Evolutionary conservation across 2,888 invertebrate genomes (phyloP).

Genomic region (Rambutsinella grinnellia): DNA sequence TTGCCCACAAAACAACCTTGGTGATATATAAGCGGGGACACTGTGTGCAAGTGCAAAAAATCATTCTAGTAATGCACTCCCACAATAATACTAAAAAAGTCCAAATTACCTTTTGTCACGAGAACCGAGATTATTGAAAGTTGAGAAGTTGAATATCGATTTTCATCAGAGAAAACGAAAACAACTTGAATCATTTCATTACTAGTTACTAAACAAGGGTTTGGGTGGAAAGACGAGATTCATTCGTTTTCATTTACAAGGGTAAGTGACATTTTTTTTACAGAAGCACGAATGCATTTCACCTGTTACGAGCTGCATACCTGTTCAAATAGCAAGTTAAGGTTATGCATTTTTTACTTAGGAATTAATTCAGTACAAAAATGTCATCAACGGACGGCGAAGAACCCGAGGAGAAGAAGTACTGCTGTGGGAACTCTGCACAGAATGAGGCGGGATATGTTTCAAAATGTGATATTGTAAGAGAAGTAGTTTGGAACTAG

Average conservation of each 20-base stretch:
- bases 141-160: too few species aligned
- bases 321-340: neutral
- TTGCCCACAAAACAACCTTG: too few species aligned
- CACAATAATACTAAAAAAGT: too few species aligned
- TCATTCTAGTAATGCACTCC: too few species aligned
- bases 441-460: constrained; percentile 62
- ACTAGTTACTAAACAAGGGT: too few species aligned
- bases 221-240: too few species aligned
- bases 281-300: neutral
- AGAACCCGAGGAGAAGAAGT: constrained; percentile 59
- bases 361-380: constrained; percentile 7
- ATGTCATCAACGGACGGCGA: constrained; percentile 61
- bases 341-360: neutral
- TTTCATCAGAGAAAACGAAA: too few species aligned
- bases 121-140: too few species aligned
- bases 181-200: too few species aligned
- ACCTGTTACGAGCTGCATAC: neutral
- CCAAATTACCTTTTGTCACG: too few species aligned
- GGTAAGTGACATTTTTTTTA: neutral
- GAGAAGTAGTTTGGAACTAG: constrained; percentile 5
- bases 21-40: too few species aligned
- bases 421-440: constrained; percentile 60
- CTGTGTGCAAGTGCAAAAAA: too few species aligned
- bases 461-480: constrained; percentile 63
- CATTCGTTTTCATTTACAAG: neutral